Percentiles rank a stretch among this genome's conserved stretches.
These are phyloP conservation scores for Scomber scombrus DNA, from an alignment of 2,113 vertebrate species.

Conservation along the genomic window DNA sequence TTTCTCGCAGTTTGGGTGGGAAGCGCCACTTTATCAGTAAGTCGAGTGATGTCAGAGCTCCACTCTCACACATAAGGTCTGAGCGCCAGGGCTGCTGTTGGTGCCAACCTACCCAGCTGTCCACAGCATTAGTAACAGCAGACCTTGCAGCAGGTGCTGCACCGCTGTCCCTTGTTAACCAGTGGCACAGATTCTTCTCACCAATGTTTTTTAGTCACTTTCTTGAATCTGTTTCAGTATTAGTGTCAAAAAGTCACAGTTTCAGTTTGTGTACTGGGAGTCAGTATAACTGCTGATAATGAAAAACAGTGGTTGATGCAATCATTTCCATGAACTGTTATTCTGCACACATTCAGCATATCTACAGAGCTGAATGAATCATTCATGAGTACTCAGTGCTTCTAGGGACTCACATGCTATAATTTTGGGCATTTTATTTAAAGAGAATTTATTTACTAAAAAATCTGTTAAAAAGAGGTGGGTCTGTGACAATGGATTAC, in stretches of 20 bases:
- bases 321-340: not conserved
- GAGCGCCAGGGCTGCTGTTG: constrained; percentile 18
- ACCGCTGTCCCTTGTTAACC: not conserved
- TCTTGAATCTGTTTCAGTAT: constrained; percentile 10
- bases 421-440: not conserved
- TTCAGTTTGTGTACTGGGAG: not conserved
- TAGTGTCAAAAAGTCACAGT: not conserved
- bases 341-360: not conserved
- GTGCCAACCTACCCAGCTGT: constrained; percentile 48
- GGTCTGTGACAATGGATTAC: not conserved
- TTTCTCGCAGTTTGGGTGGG: constrained; percentile 42
- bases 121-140: constrained; percentile 27
- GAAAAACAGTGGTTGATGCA: not conserved
- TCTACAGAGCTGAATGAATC: not conserved
- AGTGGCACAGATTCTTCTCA: not conserved
- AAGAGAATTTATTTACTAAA: not conserved
- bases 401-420: not conserved
- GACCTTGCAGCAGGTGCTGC: constrained; percentile 32
- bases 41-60: constrained; percentile 68
- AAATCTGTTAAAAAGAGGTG: not conserved
- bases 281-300: not conserved
- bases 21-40: constrained; percentile 56
- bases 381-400: not conserved
- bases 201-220: not conserved
- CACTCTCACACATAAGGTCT: constrained; percentile 45